Conservation (phyloP, 2,797 vertebrate species). For the Phalloptychus januarius region DNA sequence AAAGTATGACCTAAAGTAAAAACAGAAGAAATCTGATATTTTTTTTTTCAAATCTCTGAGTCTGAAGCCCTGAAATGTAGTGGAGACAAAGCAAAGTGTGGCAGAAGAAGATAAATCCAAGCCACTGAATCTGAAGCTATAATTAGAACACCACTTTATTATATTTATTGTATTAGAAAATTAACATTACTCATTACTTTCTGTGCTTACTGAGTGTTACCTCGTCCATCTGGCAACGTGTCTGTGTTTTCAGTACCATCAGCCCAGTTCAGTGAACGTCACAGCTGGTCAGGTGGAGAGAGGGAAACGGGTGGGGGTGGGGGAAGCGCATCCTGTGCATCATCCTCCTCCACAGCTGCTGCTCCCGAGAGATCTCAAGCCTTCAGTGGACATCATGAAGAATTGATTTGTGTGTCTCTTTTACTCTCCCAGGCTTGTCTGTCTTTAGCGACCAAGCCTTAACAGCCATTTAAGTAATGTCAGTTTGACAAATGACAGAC, state of each 20-base stretch:
- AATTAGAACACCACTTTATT: conserved; percentile 3
- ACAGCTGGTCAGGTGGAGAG: conserved; percentile 48
- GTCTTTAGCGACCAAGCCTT: conserved; percentile 59
- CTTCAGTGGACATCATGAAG: conserved; percentile 73
- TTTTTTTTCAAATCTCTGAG: neutral
- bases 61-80: conserved; percentile 1
- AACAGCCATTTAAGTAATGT: conserved; percentile 52
- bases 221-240: conserved; percentile 11
- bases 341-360: conserved; percentile 40
- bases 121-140: neutral
- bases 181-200: conserved; percentile 1
- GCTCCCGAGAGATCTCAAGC: conserved; percentile 58
- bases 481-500: conserved; percentile 50
- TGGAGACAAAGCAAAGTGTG: neutral
- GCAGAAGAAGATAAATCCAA: conserved; percentile 15
- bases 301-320: neutral
- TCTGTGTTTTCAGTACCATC: conserved; percentile 20
- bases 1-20: neutral
- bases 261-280: conserved; percentile 34
- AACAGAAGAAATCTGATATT: neutral
- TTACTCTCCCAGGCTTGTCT: conserved; percentile 51
- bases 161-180: conserved; percentile 7
- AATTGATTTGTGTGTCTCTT: conserved; percentile 70
- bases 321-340: conserved; percentile 38
- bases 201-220: conserved; percentile 16